Conservation (phyloP, 2,797 vertebrate genomes). For the Phataginus tricuspis region DNA sequence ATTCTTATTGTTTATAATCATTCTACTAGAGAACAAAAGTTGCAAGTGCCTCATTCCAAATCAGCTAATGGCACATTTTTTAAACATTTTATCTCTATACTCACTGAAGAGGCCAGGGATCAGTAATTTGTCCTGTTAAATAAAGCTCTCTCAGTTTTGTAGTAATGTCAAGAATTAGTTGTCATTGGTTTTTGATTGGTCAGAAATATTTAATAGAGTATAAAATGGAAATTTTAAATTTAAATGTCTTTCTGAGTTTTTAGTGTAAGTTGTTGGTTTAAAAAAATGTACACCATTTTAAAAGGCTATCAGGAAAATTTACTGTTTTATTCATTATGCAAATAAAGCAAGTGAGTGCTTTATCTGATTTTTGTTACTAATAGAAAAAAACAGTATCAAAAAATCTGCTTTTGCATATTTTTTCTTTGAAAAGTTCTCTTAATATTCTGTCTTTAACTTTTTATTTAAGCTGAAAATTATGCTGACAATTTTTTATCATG, state of each 20-base stretch:
- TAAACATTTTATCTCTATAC: not conserved
- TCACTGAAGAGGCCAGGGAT: not conserved
- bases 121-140: not conserved
- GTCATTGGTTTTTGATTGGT: not conserved
- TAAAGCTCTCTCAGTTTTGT: constrained; percentile 11
- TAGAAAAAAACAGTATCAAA: constrained; percentile 8
- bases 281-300: not conserved
- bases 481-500: not conserved
- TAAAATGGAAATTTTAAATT: constrained; percentile 27
- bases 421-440: not conserved
- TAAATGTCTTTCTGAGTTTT: constrained; percentile 27
- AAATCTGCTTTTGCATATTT: not conserved
- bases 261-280: not conserved
- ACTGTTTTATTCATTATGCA: constrained; percentile 8
- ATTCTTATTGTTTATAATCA: constrained; percentile 36
- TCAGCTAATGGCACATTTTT: not conserved
- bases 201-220: constrained; percentile 40
- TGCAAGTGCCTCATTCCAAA: not conserved
- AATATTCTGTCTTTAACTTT: constrained; percentile 36
- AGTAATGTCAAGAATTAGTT: not conserved
- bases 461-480: constrained; percentile 8
- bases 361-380: not conserved
- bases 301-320: constrained; percentile 41
- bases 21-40: not conserved
- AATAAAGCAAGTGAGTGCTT: not conserved